Evolutionary conservation across 2,888 invertebrate genomes (phyloP), one percentile per base, ranked within the genome.

Genomic region (Alsophila aescularia): DNA sequence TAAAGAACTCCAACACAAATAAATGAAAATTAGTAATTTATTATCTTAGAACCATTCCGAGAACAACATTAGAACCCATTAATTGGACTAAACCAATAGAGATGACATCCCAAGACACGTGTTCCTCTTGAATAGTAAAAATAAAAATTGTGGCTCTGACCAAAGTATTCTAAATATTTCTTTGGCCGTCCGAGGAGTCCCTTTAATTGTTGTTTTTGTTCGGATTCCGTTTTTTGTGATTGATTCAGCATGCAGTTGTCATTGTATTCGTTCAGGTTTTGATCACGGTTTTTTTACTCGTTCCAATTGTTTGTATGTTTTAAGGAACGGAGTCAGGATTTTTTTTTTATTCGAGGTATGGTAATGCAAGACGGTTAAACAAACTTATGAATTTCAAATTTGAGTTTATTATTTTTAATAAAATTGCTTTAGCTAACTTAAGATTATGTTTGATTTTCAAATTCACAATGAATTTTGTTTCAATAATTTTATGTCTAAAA

Each of bases 131-230:
- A 71, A 70, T 73, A 68, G 68, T 75, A 74, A 77, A 76, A 74
- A 75, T 72, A 72, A 58, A 64, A 70, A 68, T 66, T 65, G 69
- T 68, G 60, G 36, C 67, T 69, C 59, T 69, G 66, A 64, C 29
- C 67, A 65, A 70, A 83, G 83, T 83, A 90, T 90, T 88, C 83
- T 85, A 88, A 90, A 89, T 87, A 90, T 91, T 89, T 87, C 88
- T 86, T 84, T 81, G 79, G 82, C 64, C 79, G 72, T 77, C 79
- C 83, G 55, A 70, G 64, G 72, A 68, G 77, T 79, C 75, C 80
- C 75, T 88, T 90, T 91, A 91, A 91, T 91, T 91, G 90, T 90
- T 85, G 90, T 90, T 90, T 90, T 91, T 91, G 84, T 88, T 79
- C 85, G 87, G 79, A 89, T 90, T 88, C 89, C 84, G 81, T 89